A percentile compares a stretch with the other conserved stretches of the same genome.
phyloP scores from a whole-genome alignment of 2,797 vertebrate genomes.

The Onychomys arenicola region DNA sequence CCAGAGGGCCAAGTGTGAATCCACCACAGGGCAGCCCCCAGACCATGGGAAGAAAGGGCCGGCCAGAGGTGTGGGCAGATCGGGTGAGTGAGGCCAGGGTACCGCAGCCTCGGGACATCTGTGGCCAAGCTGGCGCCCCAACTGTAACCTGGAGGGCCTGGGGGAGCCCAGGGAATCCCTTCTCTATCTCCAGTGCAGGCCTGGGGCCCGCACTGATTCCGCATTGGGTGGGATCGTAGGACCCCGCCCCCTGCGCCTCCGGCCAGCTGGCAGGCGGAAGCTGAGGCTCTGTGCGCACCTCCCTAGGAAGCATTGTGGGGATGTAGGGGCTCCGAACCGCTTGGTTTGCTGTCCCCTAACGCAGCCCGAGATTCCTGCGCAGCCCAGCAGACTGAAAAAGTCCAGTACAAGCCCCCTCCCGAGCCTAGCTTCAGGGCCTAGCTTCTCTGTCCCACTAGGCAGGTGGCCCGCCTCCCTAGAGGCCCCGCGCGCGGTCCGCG shows the following conservation, averaged over 20 bases:
- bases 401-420: conserved; percentile 58
- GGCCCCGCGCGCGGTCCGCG: conserved; percentile 72
- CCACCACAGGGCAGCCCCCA: neutral
- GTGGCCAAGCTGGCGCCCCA: neutral
- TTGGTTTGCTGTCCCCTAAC: conserved; percentile 39
- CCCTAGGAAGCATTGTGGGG: conserved; percentile 10
- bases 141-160: neutral
- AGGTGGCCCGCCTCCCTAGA: conserved; percentile 66
- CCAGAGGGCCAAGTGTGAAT: neutral
- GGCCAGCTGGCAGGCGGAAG: neutral
- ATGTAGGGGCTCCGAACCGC: neutral
- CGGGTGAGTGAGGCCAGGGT: conserved; percentile 2
- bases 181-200: fast-evolving
- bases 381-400: conserved; percentile 32
- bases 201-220: conserved; percentile 9
- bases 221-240: conserved; percentile 57
- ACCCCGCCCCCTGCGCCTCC: neutral
- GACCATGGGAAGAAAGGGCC: neutral
- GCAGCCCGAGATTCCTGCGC: neutral
- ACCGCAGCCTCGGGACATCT: conserved; percentile 24
- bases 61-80: neutral
- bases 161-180: conserved; percentile 22
- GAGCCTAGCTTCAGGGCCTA: conserved; percentile 58
- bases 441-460: conserved; percentile 45
- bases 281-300: neutral